Conservation (phyloP, 2,113 vertebrate species). For the Notiomystis cincta region DNA sequence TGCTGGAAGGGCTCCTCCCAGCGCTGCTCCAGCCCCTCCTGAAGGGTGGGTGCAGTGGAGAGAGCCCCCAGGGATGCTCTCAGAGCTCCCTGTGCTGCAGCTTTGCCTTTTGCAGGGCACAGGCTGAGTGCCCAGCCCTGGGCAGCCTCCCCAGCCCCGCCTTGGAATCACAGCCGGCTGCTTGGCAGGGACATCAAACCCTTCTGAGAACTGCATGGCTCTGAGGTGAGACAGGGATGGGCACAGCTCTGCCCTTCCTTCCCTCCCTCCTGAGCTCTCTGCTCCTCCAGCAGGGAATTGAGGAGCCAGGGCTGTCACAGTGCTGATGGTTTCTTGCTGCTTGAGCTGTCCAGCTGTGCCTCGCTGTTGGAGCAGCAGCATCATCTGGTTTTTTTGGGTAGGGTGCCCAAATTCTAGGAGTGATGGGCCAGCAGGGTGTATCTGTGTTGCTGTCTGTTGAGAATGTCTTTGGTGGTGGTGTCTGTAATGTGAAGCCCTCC, state of each 20-base stretch:
- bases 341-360: neutral
- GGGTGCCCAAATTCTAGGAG: neutral
- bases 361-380: neutral
- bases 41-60: neutral
- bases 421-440: neutral
- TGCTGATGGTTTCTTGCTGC: neutral
- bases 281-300: neutral
- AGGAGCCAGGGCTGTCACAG: neutral
- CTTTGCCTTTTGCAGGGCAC: neutral
- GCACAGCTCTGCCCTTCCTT: neutral
- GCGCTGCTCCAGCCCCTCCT: neutral
- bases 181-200: constrained; percentile 37
- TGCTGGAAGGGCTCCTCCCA: neutral
- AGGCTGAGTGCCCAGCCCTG: neutral
- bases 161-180: neutral
- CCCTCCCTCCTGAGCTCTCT: neutral
- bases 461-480: neutral
- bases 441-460: neutral
- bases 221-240: neutral
- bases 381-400: neutral
- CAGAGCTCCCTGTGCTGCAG: neutral
- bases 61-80: neutral
- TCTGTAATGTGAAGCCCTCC: neutral
- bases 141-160: neutral
- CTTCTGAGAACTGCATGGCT: constrained; percentile 18